Evolutionary conservation across 2,888 invertebrate species (phyloP).

Genomic region (Metacarcinus magister): DNA sequence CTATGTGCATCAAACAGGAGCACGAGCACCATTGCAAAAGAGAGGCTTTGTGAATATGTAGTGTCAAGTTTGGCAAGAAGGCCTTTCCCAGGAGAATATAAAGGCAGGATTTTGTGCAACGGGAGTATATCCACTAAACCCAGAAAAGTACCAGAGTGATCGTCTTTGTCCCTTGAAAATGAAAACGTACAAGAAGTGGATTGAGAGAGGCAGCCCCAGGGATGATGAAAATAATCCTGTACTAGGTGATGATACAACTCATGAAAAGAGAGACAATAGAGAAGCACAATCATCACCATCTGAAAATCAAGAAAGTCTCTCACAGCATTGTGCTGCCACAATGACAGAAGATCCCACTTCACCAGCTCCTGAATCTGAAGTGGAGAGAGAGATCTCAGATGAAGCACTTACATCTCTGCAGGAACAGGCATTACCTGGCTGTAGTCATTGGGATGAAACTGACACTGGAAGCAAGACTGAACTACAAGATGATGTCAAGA

Average conservation of each 20-base stretch:
- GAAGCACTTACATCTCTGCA: background rate
- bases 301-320: background rate
- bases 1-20: constrained; percentile 59
- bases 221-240: constrained; percentile 59
- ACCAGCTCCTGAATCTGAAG: background rate
- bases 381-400: background rate
- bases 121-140: constrained; percentile 18
- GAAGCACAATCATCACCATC: constrained; percentile 35
- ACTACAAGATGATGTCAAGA: background rate
- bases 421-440: constrained; percentile 5
- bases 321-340: constrained; percentile 17
- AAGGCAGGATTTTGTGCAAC: constrained; percentile 45
- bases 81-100: constrained; percentile 56
- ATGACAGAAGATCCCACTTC: background rate
- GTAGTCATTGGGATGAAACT: background rate
- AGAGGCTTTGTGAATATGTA: constrained; percentile 61
- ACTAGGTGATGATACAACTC: constrained; percentile 31
- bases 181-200: constrained; percentile 50
- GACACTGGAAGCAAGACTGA: background rate
- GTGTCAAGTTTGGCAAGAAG: constrained; percentile 55
- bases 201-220: constrained; percentile 49
- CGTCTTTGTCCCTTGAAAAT: constrained; percentile 58
- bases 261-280: background rate
- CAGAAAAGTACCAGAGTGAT: constrained; percentile 60
- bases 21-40: constrained; percentile 32